These are phyloP conservation scores for Dexiosoma caninum DNA, from an alignment of 2,888 invertebrate genomes.

Conservation along the genomic window DNA sequence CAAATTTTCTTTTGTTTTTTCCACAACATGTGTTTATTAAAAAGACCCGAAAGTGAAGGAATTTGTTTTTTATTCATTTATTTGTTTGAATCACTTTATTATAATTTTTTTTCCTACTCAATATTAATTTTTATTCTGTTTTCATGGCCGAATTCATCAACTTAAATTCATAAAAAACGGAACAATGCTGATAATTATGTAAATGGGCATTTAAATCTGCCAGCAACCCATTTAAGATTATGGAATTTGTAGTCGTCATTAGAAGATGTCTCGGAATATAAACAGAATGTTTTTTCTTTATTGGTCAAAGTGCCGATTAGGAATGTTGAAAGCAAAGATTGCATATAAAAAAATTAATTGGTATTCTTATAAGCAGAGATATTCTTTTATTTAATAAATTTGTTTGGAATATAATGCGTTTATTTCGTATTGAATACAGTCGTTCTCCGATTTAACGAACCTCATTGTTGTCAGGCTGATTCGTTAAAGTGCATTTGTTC, in stretches of 20 bases:
- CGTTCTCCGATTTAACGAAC: too few species aligned
- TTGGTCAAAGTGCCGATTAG: constrained; percentile 1
- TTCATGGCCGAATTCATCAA: constrained; percentile 52
- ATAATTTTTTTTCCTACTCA: constrained; percentile 2
- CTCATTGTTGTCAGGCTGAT: too few species aligned
- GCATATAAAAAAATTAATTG: background rate
- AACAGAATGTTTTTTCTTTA: background rate
- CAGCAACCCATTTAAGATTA: constrained; percentile 3
- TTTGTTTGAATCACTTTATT: constrained; percentile 25
- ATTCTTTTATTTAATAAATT: background rate
- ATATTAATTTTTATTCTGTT: background rate
- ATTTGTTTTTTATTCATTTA: constrained; percentile 18
- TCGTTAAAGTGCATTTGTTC: too few species aligned
- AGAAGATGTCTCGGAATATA: background rate
- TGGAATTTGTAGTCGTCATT: background rate
- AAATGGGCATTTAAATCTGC: constrained; percentile 25
- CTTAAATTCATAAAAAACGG: constrained; percentile 13
- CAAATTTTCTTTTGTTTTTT: background rate
- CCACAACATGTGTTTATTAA: constrained; percentile 22
- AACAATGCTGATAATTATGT: constrained; percentile 43
- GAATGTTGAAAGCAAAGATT: constrained; percentile 12
- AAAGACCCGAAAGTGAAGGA: constrained; percentile 40
- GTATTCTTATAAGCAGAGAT: too few species aligned
- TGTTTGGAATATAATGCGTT: too few species aligned
- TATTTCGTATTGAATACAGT: too few species aligned